Conservation (phyloP, 2,888 invertebrate species). For the Escarpia spicata region DNA sequence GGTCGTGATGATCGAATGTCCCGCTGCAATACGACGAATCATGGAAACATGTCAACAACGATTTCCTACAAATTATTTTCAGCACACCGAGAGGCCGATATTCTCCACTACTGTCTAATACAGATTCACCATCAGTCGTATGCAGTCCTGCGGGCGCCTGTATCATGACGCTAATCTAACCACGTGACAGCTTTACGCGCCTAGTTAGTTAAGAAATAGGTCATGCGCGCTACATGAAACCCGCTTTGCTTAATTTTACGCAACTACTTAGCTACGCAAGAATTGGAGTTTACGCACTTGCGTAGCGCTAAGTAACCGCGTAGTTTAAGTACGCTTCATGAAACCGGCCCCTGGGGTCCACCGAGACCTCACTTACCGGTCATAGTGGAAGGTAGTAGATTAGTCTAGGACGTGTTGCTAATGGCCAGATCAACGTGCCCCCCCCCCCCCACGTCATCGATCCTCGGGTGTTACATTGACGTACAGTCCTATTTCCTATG, state of each 20-base stretch:
- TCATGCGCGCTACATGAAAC: no score
- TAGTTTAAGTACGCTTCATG: no score
- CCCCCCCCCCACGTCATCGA: not conserved
- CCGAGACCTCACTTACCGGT: not conserved
- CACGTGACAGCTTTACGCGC: no score
- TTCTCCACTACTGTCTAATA: not conserved
- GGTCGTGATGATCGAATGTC: not conserved
- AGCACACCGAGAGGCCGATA: not conserved
- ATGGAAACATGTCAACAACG: not conserved
- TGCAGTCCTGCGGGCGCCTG: not conserved
- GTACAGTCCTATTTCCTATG: not conserved
- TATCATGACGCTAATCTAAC: no score
- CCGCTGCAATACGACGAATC: not conserved
- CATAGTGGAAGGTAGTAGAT: not conserved
- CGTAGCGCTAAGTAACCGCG: no score
- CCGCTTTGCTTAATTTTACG: no score
- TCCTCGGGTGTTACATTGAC: not conserved
- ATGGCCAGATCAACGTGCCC: not conserved
- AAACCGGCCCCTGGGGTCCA: not conserved
- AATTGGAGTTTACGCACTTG: no score
- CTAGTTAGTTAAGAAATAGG: no score
- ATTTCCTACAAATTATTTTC: not conserved
- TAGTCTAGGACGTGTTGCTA: not conserved
- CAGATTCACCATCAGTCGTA: not conserved
- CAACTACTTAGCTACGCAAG: no score